These are phyloP conservation scores for Amphipoea lucens DNA, from an alignment of 2,888 invertebrate species.

Conservation along the genomic window DNA sequence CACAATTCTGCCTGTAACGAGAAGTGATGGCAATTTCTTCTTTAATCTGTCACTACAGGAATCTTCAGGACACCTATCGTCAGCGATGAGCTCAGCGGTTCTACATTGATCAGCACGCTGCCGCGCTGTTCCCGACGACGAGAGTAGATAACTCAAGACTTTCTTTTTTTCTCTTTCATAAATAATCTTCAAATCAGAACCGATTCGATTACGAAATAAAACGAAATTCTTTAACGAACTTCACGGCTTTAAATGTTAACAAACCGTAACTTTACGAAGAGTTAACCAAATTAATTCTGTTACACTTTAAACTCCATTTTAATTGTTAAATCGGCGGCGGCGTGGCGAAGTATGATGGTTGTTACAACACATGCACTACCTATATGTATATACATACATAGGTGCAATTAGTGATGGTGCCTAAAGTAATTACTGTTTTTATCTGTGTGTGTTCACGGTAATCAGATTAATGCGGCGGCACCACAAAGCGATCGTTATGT, in stretches of 20 bases:
- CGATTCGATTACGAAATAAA: constrained; percentile 32
- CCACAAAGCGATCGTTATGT: constrained; percentile 53
- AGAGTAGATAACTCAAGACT: background rate
- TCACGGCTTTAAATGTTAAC: constrained; percentile 23
- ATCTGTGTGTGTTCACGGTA: constrained; percentile 64
- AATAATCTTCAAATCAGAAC: background rate
- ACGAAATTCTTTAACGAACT: constrained; percentile 22
- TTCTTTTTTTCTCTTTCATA: background rate
- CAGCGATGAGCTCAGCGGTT: too few species aligned
- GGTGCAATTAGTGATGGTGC: constrained; percentile 59
- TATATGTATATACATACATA: background rate
- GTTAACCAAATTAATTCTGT: constrained; percentile 43
- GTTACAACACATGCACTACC: background rate
- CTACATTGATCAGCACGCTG: background rate
- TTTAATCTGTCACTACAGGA: background rate
- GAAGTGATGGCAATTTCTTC: background rate
- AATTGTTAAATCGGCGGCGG: constrained; percentile 55
- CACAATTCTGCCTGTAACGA: background rate
- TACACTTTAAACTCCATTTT: constrained; percentile 56
- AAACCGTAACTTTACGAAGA: constrained; percentile 42
- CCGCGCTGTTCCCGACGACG: too few species aligned
- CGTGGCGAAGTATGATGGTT: constrained; percentile 27
- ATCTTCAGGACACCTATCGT: background rate
- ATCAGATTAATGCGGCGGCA: constrained; percentile 65
- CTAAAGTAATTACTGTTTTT: constrained; percentile 59